Evolutionary conservation across 2,888 invertebrate species (phyloP).

Genomic region (Cerceris rybyensis): DNA sequence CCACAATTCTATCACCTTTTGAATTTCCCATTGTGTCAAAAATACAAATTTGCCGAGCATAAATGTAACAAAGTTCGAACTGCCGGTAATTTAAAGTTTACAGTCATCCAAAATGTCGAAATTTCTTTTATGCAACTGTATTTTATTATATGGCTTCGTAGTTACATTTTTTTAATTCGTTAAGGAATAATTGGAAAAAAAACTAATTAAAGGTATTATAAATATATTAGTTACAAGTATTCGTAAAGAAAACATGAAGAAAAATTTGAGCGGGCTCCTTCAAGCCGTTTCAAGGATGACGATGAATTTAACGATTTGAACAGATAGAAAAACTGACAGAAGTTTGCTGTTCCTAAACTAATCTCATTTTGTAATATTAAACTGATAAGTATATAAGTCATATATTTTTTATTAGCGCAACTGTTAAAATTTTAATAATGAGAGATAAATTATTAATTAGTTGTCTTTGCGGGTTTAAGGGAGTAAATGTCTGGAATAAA

Average conservation of each 20-base stretch:
- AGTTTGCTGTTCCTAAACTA: conserved; percentile 36
- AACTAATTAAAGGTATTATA: too few relatives aligned
- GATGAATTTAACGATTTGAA: too few relatives aligned
- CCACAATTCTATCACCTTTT: conserved; percentile 82
- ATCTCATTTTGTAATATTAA: conserved; percentile 15
- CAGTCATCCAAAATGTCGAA: too few relatives aligned
- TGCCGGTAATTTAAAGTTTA: background rate
- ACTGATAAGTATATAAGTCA: background rate
- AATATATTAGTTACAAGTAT: too few relatives aligned
- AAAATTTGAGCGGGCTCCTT: too few relatives aligned
- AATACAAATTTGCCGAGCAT: background rate
- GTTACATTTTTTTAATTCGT: too few relatives aligned
- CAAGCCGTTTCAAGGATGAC: too few relatives aligned
- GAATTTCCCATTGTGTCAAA: conserved; percentile 37
- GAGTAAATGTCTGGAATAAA: too few relatives aligned
- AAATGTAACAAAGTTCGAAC: background rate
- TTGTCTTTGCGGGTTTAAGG: background rate
- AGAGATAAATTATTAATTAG: background rate
- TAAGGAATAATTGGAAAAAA: too few relatives aligned
- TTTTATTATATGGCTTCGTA: too few relatives aligned
- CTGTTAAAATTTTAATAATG: background rate
- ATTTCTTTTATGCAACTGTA: too few relatives aligned
- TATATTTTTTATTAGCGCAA: conserved; percentile 10
- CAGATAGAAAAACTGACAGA: background rate
- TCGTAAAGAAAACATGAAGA: too few relatives aligned